A percentile compares a stretch with the other conserved stretches of the same genome.
Conservation (phyloP, 2,797 vertebrate species). For the Molothrus aeneus region DNA sequence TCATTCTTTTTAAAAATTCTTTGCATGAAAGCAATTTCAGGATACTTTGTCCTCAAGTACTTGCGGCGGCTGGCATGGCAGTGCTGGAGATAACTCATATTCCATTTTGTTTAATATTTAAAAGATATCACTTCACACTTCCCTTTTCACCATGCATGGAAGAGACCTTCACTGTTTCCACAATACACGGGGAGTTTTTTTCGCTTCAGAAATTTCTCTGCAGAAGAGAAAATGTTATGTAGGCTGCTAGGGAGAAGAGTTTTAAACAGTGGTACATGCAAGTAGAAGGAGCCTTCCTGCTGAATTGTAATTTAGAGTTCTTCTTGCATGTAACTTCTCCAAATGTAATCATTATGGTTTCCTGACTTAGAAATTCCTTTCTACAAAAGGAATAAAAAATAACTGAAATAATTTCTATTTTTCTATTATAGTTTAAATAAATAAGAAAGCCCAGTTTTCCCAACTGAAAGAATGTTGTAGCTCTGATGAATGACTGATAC, state of each 20-base stretch:
- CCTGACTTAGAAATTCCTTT: neutral
- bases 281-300: neutral
- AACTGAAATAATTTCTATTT: neutral
- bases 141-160: neutral
- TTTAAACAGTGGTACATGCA: neutral
- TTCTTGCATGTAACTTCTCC: neutral
- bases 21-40: neutral
- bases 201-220: neutral
- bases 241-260: neutral
- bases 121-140: neutral
- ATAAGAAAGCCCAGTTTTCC: neutral
- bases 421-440: neutral
- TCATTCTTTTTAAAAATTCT: neutral
- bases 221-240: neutral
- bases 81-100: neutral
- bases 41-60: neutral
- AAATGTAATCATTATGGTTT: neutral
- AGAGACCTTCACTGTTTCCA: neutral
- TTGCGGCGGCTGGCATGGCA: accelerated
- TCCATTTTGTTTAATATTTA: slow-evolving; percentile 5
- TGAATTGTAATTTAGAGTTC: neutral
- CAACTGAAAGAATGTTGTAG: neutral
- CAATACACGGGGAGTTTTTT: neutral
- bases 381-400: neutral
- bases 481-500: neutral